Evolutionary conservation across 2,113 vertebrate genomes (phyloP), one percentile per base, ranked within the genome.

Genomic region (Otus sunia): DNA sequence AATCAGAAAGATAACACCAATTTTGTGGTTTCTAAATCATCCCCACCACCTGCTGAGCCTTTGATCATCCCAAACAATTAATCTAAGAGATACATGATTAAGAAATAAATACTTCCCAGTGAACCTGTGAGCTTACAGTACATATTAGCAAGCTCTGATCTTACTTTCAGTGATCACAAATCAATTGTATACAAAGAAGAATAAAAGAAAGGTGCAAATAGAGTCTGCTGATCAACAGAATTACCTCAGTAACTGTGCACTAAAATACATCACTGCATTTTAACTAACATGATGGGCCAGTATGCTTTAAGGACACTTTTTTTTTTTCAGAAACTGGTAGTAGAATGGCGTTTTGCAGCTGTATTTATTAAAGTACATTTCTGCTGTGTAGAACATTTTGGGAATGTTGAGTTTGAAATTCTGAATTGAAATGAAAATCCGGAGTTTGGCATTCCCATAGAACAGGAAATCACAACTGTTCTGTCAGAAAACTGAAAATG

Each of bases 11-110:
- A 98, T 98, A 98, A 95, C 98, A 98, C 97, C 97, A 98, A 98
- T 98, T 98, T 98, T 98, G 97, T 98, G 97, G 97, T 98, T 98
- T 98, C 97, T 98, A 98, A 98, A 98, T 98, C 98, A 98, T 98
- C 95, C 97, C 67, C 94, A 98, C 98, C 98, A 98, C 98, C 97
- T 98, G 98, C 97, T 97, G 98, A 98, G 98, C 79, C 97, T 98
- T 98, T 98, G 98, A 98, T 98, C 97, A 98, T 98, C 98, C 98
- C 97, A 98, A 98, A 98, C 98, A 98, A 98, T 98, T 98, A 98
- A 98, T 98, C 94, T 98, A 98, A 98, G 97, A 98, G 96, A 96
- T 97, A 97, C 87, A 79, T 98, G 98, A 98, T 98, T 98, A 98
- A 98, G 97, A 98, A 97, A 97, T 92, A 97, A 97, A 97, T 86